phyloP scores from a whole-genome alignment of 1,140 invertebrate genomes.

The Anthonomus grandis region DNA sequence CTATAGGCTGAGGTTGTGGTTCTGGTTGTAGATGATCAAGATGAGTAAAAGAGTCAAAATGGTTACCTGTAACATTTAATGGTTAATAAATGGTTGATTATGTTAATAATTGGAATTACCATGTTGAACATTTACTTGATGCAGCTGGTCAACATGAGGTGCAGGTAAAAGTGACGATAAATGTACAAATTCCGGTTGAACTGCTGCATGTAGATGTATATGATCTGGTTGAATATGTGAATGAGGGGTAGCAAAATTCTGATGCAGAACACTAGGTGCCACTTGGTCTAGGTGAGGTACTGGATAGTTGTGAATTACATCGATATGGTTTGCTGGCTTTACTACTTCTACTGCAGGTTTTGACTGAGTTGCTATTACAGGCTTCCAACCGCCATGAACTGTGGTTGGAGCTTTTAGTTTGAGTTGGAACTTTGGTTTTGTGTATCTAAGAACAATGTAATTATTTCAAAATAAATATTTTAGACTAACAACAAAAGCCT shows the following conservation, averaged over 20 bases:
- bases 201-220: constrained; percentile 15
- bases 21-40: constrained; percentile 21
- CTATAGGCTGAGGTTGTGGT: neutral
- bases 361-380: neutral
- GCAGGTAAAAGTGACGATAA: neutral
- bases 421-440: constrained; percentile 27
- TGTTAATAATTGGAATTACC: too few species aligned
- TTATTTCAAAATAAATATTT: too few species aligned
- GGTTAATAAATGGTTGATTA: neutral
- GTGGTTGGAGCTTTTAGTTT: constrained; percentile 12
- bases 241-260: constrained; percentile 1
- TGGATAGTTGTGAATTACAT: constrained; percentile 22
- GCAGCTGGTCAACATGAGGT: constrained; percentile 24
- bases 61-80: constrained; percentile 17
- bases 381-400: constrained; percentile 25
- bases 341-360: constrained; percentile 24
- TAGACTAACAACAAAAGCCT: too few species aligned
- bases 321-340: constrained; percentile 24
- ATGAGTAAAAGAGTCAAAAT: constrained; percentile 21
- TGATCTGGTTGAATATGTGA: neutral
- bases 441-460: constrained; percentile 8
- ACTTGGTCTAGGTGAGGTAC: constrained; percentile 26
- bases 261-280: constrained; percentile 9
- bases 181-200: neutral
- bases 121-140: constrained; percentile 20